Base-by-base conservation (phyloP, 2,888 invertebrate species). In the Harpalus rubripes region DNA sequence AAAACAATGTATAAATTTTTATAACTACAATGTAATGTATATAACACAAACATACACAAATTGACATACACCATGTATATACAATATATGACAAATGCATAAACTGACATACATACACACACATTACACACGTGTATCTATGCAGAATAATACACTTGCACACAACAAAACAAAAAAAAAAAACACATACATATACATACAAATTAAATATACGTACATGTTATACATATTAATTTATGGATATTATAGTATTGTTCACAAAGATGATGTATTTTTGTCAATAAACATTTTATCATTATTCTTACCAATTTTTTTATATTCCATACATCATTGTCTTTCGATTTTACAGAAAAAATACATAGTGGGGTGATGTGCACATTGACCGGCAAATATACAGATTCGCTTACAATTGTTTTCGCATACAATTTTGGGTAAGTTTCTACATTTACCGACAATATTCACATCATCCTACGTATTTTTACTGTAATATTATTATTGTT, bases 191-290 rank as follows among this genome's bases (percentile, higher is more conserved):
- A 68, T 5, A 32, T 6, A 32, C 32, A 32, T 32, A 32, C 4
- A 32, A 32, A 32, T 32, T 32, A 4, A 32, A 32, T 32, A 32
- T 32, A 32, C 32, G 32, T 32, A 32, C 32, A 32, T 32, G 32
- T 32, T 32, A 39, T n/a, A 65, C 26, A 65, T 65, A 65, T 68
- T 68, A n/a, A 68, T 68, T 68, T 68, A 39, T 68, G 32, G 32
- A 68, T 12, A 22, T 18, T 74, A 41, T 74, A 74, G 72, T 74
- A 74, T 74, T 74, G 72, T 74, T 44, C 16, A 41, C 7, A 44
- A 56, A 58, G 76, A 68, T 56, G 52, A 74, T 83, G 83, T 83
- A 83, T 83, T 83, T 83, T 83, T 83, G 83, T 74, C 59, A 83
- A 83, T 83, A 83, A 83, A 83, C 32, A 56, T 74, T 52, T 18